Base-by-base conservation (phyloP, 2,888 invertebrate genomes). In the Argyra leucocephala region DNA sequence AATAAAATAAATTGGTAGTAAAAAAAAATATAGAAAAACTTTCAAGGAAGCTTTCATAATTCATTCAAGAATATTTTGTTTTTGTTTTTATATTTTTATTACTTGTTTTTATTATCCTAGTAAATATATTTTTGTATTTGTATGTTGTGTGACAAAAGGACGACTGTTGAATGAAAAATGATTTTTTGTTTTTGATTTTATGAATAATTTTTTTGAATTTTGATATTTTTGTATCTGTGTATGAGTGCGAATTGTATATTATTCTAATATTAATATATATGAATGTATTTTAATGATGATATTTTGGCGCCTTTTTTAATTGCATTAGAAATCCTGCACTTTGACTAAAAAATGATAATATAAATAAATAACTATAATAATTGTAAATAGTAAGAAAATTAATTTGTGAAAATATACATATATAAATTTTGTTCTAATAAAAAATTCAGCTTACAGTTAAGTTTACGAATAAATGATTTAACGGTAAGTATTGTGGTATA, bases 221-320 rank as follows among this genome's bases (percentile, higher is more conserved):
- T 6, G 9, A 26, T 26, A 1, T 31, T 31, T 31, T 31, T 31
- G 7, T 6, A 31, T 31, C 2, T 31, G 12, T 31, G 31, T 31
- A 6, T 26, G 4, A 6, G 4, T 26, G 5, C 7, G 7, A 31
- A 31, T 31, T 31, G 31, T 31, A 10, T 31, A 31, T n/a, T n/a
- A n/a, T n/a, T n/a, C n/a, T 31, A 31, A 31, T 31, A 6, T 31
- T 7, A 31, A 10, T 31, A 6, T 26, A 26, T 31, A 31, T 31
- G 31, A 31, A 7, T 31, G 31, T 26, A 26, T 31, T 31, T 7
- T 31, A 18, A 18, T 48, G 48, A 48, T 48, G 48, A 48, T 48
- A 48, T 48, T 48, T 48, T 48, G 48, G 48, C 48, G 48, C 48
- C 48, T 12, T 48, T 48, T 48, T 48, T 48, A 48, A 48, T 48